These are phyloP conservation scores for Ladona fulva DNA, from an alignment of 1,140 invertebrate genomes.

Conservation along the genomic window DNA sequence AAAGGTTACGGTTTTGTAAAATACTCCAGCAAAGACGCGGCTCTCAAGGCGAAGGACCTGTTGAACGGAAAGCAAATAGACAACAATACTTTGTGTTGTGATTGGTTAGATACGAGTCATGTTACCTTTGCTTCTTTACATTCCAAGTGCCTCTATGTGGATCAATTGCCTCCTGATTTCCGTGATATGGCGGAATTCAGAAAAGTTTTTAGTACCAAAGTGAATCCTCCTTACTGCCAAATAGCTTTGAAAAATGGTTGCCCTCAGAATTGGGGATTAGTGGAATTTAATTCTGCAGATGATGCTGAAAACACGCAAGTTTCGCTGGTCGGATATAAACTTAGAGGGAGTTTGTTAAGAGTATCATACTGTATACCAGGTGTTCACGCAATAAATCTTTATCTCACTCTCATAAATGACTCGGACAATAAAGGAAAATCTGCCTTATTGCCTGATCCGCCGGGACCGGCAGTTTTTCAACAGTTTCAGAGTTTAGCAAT, in stretches of 20 bases:
- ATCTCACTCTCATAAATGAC: slow-evolving; percentile 42
- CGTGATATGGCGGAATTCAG: slow-evolving; percentile 44
- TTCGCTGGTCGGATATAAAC: slow-evolving; percentile 34
- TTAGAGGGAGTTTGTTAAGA: slow-evolving; percentile 38
- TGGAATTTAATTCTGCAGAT: slow-evolving; percentile 42
- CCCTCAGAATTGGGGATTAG: slow-evolving; percentile 48
- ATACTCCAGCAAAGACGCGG: slow-evolving; percentile 42
- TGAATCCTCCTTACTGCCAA: slow-evolving; percentile 50
- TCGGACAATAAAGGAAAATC: slow-evolving; percentile 36
- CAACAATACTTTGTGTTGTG: slow-evolving; percentile 39
- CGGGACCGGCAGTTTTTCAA: slow-evolving; percentile 37
- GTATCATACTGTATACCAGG: slow-evolving; percentile 50
- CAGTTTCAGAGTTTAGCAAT: slow-evolving; percentile 41
- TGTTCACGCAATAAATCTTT: slow-evolving; percentile 45
- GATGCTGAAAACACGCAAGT: slow-evolving; percentile 44
- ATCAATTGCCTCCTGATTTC: slow-evolving; percentile 44
- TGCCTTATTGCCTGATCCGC: slow-evolving; percentile 40
- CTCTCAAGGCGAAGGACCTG: slow-evolving; percentile 38
- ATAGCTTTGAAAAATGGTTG: slow-evolving; percentile 46
- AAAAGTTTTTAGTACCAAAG: slow-evolving; percentile 41
- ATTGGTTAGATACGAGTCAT: slow-evolving; percentile 42
- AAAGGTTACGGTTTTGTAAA: slow-evolving; percentile 53
- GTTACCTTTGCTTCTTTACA: slow-evolving; percentile 42
- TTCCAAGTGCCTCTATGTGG: slow-evolving; percentile 45
- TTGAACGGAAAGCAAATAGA: slow-evolving; percentile 40